Evolutionary conservation across 2,888 invertebrate genomes (phyloP), one percentile per base, ranked within the genome.

Genomic region (Arrhopalites spinosus): DNA sequence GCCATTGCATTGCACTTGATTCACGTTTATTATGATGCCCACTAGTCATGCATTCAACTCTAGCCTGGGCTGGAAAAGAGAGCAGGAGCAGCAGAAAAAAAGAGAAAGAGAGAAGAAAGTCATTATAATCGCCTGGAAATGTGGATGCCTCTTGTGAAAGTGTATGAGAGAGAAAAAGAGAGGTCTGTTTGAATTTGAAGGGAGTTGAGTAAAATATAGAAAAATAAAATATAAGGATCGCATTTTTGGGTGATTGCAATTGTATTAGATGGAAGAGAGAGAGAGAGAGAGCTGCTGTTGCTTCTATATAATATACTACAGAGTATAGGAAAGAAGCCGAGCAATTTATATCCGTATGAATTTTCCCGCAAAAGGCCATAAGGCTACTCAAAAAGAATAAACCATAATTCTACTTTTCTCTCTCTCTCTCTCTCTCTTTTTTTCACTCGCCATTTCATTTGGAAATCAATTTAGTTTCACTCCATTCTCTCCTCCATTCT

Each of bases 391-490:
- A 53, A 73, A 66, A 56, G 73, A 73, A 73, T 73, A 36, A 66
- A 29, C 61, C 73, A 73, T 73, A 73, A 73, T 73, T 71, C 59
- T 71, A 59, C 20, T 23, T 59, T 59, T 45, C 20, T 66, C 56
- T 53, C 70, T 43, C 61, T 29, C 56, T 53, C 70, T 43, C 61
- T 29, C 36, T 13, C 45, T 61, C 25, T 36, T 59, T 43, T 73
- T 66, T 73, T 66, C 66, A 66, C 73, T 66, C 73, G 30, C 64
- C 73, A 73, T 73, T 73, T 73, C 73, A 73, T 73, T 73, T 73
- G 53, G 73, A 66, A 73, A 73, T 73, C 73, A 73, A 73, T 73
- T 73, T 64, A 73, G 73, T 73, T 50, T 64, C 50, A 73, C 43
- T 71, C 64, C 20, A 11, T 30, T 43, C 43, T 20, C 7, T 36